Evolutionary conservation across 2,797 vertebrate species (phyloP), one percentile per base, ranked within the genome.

Genomic region (Poeciliopsis paucimaculata): DNA sequence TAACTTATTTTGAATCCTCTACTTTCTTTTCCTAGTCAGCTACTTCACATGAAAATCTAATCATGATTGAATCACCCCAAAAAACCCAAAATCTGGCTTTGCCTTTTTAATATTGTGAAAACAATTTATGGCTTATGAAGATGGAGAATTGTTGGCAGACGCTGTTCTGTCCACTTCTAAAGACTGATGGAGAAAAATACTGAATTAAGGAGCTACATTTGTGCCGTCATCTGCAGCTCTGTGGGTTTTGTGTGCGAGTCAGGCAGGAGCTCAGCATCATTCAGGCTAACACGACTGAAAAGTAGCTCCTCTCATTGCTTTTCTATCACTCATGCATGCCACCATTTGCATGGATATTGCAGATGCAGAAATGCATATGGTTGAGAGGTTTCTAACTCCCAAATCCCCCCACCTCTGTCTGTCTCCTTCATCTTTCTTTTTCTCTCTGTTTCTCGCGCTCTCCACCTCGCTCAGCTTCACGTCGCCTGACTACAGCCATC

Each of bases 281-380:
- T 90, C 88, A 81, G 82, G 64, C 79, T 86, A 91, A 91, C 86
- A 86, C 77, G 47, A 75, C 79, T 75, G 79, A 82, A 77, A 83
- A 78, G 41, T 51, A 77, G 76, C 82, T 88, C 75, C 76, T 75
- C 88, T 91, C 79, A 81, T 87, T 86, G 87, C 91, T 86, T 88
- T 87, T 75, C 87, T 84, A 80, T 93, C 87, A 36, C 86, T 86
- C 85, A 90, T 88, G 92, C 88, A 83, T 91, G 85, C 84, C 26
- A 60, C 81, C 78, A 94, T 94, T 94, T 94, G 92, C 91, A 93
- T 94, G 90, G 91, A 92, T 94, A 93, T 94, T 94, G 89, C 92
- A 91, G 83, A 84, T 84, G 88, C 47, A 92, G 87, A 90, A 90
- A 91, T 85, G 77, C 85, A 90, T 83, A 87, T 86, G 89, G 86